These are phyloP conservation scores for Rhea pennata DNA, from an alignment of 2,113 vertebrate genomes.

Conservation along the genomic window DNA sequence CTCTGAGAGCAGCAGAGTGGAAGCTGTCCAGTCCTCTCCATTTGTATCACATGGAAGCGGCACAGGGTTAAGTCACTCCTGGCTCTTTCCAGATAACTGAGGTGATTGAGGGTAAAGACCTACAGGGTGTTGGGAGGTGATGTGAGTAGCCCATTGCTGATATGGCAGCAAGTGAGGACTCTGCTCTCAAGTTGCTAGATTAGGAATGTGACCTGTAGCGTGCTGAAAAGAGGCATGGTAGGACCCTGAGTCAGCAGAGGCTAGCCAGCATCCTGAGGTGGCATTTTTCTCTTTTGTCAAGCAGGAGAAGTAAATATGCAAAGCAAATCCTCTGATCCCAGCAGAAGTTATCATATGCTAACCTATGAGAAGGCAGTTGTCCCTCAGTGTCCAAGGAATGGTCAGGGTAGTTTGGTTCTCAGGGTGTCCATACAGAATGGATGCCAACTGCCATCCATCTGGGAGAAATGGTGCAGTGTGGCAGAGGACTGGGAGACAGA, in stretches of 20 bases:
- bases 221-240: neutral
- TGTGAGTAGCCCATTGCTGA: neutral
- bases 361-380: neutral
- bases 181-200: neutral
- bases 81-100: neutral
- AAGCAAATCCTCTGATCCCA: neutral
- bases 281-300: neutral
- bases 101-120: neutral
- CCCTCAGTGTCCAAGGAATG: fast-evolving
- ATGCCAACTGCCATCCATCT: neutral
- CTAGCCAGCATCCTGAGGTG: neutral
- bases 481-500: neutral
- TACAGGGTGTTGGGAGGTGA: neutral
- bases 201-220: neutral
- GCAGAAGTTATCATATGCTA: neutral
- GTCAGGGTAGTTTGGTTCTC: neutral
- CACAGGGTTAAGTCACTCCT: neutral
- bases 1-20: neutral
- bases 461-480: neutral
- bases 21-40: neutral
- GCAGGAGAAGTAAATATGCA: neutral
- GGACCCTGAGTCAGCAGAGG: neutral
- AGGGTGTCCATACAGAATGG: fast-evolving
- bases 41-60: neutral
- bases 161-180: neutral